Evolutionary conservation across 2,113 vertebrate species (phyloP).

Genomic region (Saccopteryx leptura): DNA sequence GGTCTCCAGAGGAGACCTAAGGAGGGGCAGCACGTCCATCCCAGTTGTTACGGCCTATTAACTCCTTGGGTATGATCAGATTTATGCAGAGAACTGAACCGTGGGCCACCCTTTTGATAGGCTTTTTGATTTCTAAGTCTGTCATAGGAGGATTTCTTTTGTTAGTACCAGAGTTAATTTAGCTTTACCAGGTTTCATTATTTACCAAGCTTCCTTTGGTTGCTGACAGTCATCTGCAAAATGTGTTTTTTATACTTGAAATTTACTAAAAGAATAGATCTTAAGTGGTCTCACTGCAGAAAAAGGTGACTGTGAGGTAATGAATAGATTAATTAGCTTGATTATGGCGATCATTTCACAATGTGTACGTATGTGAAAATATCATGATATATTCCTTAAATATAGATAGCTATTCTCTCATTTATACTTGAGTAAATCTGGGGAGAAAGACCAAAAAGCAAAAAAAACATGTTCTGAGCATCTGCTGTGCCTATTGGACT

Average conservation of each 20-base stretch:
- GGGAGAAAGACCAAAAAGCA: neutral
- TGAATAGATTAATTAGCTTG: neutral
- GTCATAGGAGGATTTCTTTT: neutral
- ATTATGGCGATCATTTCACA: neutral
- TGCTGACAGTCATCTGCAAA: slow-evolving; percentile 14
- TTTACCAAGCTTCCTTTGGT: neutral
- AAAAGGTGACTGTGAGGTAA: neutral
- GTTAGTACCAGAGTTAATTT: neutral
- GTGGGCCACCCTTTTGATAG: neutral
- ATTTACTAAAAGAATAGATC: neutral
- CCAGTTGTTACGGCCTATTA: neutral
- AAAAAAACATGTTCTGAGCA: neutral
- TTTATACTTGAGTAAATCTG: neutral
- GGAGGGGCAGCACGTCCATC: neutral
- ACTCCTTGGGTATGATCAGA: neutral
- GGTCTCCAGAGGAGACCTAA: neutral
- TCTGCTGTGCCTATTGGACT: neutral
- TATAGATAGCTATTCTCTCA: neutral
- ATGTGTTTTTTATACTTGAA: neutral
- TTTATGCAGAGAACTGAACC: neutral
- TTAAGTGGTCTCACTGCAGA: neutral
- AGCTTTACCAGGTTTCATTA: neutral
- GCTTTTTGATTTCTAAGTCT: slow-evolving; percentile 15
- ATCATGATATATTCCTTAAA: neutral
- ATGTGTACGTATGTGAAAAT: neutral